Percentiles rank a stretch among this genome's conserved stretches.
These are phyloP conservation scores for Meganola albula DNA, from an alignment of 2,888 invertebrate species.

Conservation along the genomic window DNA sequence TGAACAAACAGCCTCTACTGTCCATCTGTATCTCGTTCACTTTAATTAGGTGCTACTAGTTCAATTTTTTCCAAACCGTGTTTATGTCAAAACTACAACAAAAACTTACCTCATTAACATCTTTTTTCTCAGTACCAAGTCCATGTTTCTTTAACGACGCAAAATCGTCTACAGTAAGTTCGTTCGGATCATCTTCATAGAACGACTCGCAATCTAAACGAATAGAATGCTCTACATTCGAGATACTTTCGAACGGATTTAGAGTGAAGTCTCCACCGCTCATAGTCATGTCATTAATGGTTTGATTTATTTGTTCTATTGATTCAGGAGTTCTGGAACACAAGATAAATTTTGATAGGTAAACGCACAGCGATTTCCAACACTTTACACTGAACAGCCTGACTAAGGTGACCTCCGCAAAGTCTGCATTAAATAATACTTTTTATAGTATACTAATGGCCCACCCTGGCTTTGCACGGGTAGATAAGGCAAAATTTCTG, in stretches of 20 bases:
- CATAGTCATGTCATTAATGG: slow-evolving; percentile 73
- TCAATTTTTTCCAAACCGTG: too few relatives aligned
- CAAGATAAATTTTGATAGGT: neutral
- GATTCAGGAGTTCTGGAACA: slow-evolving; percentile 56
- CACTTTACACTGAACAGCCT: too few relatives aligned
- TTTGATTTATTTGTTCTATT: slow-evolving; percentile 71
- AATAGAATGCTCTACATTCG: slow-evolving; percentile 57
- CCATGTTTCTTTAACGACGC: slow-evolving; percentile 69
- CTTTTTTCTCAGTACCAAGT: slow-evolving; percentile 55
- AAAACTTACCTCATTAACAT: slow-evolving; percentile 53
- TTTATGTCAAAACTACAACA: too few relatives aligned
- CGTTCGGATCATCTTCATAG: slow-evolving; percentile 56
- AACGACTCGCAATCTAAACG: slow-evolving; percentile 63
- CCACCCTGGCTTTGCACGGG: too few relatives aligned
- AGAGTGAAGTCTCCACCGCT: slow-evolving; percentile 61
- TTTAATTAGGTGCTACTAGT: too few relatives aligned
- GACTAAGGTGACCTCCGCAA: too few relatives aligned
- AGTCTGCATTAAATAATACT: too few relatives aligned
- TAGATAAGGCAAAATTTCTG: too few relatives aligned
- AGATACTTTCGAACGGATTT: slow-evolving; percentile 64
- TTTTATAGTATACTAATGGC: too few relatives aligned
- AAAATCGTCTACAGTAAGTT: slow-evolving; percentile 67
- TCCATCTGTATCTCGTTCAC: too few relatives aligned
- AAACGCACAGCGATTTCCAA: too few relatives aligned
- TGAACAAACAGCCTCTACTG: too few relatives aligned